phyloP scores from a whole-genome alignment of 2,797 vertebrate species.

The Alca torda region DNA sequence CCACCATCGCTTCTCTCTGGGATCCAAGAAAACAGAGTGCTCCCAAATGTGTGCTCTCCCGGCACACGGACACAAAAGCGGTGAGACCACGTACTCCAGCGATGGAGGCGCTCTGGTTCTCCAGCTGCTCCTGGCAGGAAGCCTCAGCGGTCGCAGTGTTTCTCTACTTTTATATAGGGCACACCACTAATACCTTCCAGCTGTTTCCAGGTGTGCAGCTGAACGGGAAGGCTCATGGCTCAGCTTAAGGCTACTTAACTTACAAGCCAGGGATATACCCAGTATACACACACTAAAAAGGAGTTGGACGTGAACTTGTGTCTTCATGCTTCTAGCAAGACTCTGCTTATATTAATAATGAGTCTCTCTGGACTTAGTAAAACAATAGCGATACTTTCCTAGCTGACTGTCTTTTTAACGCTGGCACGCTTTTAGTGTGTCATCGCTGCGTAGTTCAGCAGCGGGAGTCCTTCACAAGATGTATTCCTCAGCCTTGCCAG shows the following conservation, averaged over 20 bases:
- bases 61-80: fast-evolving
- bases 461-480: fast-evolving
- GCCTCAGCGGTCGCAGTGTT: fast-evolving
- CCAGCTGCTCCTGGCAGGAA: neutral
- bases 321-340: neutral
- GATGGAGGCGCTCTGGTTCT: neutral
- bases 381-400: neutral
- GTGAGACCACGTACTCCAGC: fast-evolving
- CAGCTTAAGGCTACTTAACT: neutral
- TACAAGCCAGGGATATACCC: neutral
- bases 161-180: fast-evolving
- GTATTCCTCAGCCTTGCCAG: fast-evolving
- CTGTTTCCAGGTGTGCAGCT: neutral
- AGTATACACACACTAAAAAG: neutral
- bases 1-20: fast-evolving
- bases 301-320: fast-evolving
- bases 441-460: fast-evolving
- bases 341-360: neutral
- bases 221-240: neutral
- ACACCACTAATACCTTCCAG: neutral
- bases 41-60: fast-evolving
- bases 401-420: neutral
- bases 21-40: neutral
- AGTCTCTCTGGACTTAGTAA: neutral
- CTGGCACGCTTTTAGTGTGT: neutral